Evolutionary conservation across 2,888 invertebrate genomes (phyloP), one percentile per base, ranked within the genome.

Genomic region (Hydriomena furcata): DNA sequence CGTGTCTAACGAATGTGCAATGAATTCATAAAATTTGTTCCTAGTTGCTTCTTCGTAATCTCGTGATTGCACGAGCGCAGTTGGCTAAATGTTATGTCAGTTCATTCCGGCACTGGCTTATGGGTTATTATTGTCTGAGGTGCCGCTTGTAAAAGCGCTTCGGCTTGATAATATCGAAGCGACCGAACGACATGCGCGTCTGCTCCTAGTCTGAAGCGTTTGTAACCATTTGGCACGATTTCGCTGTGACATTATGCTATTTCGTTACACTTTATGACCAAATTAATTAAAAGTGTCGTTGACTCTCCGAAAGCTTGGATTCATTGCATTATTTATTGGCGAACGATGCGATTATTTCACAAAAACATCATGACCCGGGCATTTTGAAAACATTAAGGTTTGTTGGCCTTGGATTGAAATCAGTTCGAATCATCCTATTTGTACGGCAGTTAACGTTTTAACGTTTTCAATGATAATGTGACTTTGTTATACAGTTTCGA

Each of bases 161-260:
- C 35, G 44, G 37, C 37, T 45, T 45, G 42, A 63, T 72, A 59
- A 65, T 61, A 58, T 61, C 53, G 49, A 50, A 51, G 49, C 52
- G 49, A 38, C 8, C 44, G 25, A 32, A 21, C 28, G 58, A 63
- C 63, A 58, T 61, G 60, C 56, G 61, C 60, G 76, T 76, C 76
- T 78, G 63, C 66, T 61, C 59, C 56, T 52, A 65, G 78, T 76
- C 78, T 76, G 66, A 62, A 40, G 53, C 60, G 53, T 47, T 46
- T 40, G 49, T 48, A 45, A 52, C 49, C 42, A 64, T 67, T 76
- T 75, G 71, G 70, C 73, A 74, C 67, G 61, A 37, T 52, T 56
- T 34, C 53, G 50, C 23, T 44, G 38, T 52, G 50, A 63, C 56
- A 61, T 55, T 58, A 31, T 46, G 42, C 42, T 62, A 63, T 53